Conservation (phyloP, 2,888 invertebrate species). For the Lampropteryx suffumata region DNA sequence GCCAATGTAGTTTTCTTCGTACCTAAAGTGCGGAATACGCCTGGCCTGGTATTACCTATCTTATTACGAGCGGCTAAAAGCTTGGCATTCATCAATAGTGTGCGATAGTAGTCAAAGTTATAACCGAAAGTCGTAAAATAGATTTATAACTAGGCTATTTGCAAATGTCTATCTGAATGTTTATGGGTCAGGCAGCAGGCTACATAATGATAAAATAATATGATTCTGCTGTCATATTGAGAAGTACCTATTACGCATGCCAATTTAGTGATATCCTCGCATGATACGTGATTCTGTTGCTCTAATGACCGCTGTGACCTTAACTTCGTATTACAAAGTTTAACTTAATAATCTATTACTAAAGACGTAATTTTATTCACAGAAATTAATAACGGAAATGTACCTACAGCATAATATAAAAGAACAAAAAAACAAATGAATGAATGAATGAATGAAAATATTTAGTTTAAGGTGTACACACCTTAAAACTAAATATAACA, state of each 20-base stretch:
- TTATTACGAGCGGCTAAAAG: too few species aligned
- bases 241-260: constrained; percentile 9
- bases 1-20: too few species aligned
- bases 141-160: constrained; percentile 22
- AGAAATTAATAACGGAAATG: too few species aligned
- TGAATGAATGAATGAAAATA: too few species aligned
- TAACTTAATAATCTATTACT: too few species aligned
- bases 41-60: too few species aligned
- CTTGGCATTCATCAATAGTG: constrained; percentile 2
- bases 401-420: too few species aligned
- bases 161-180: constrained; percentile 20
- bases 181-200: constrained; percentile 17
- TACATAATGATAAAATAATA: constrained; percentile 18
- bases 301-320: constrained; percentile 14
- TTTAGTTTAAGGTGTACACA: too few species aligned
- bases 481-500: too few species aligned
- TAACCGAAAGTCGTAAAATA: constrained; percentile 13
- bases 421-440: too few species aligned
- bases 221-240: constrained; percentile 10
- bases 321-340: background rate
- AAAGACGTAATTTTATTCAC: too few species aligned
- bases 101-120: constrained; percentile 5
- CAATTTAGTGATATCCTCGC: constrained; percentile 14
- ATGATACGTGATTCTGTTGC: constrained; percentile 15
- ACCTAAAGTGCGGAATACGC: too few species aligned